These are phyloP conservation scores for Gastrophysa polygoni DNA, from an alignment of 2,888 invertebrate species.

Conservation along the genomic window DNA sequence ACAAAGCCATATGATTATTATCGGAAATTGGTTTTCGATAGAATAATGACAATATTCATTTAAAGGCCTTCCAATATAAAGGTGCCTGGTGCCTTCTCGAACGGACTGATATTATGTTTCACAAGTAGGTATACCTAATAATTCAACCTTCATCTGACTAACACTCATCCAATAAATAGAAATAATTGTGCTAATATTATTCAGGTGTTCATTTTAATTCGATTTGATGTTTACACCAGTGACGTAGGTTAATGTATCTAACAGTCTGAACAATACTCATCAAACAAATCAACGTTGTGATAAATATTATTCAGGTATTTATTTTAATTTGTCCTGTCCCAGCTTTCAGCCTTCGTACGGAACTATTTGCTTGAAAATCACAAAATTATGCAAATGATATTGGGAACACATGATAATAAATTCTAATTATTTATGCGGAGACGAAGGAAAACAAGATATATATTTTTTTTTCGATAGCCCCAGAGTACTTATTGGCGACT, in stretches of 20 bases:
- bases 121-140: no score
- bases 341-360: background rate
- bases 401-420: background rate
- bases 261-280: background rate
- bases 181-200: no score
- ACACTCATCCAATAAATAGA: no score
- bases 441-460: background rate
- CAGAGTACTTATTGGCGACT: background rate
- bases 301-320: background rate
- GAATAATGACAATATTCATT: no score
- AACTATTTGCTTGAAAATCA: conserved; percentile 29
- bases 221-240: no score
- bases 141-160: no score
- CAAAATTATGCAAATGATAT: conserved; percentile 30
- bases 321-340: background rate
- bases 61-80: no score
- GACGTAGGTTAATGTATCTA: background rate
- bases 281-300: background rate
- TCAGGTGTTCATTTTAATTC: no score
- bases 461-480: background rate
- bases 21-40: no score
- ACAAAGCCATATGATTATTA: no score
- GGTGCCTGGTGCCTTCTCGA: no score
- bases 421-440: background rate
- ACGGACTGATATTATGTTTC: no score